Evolutionary conservation across 2,888 invertebrate genomes (phyloP).

Genomic region (Deilephila elpenor): DNA sequence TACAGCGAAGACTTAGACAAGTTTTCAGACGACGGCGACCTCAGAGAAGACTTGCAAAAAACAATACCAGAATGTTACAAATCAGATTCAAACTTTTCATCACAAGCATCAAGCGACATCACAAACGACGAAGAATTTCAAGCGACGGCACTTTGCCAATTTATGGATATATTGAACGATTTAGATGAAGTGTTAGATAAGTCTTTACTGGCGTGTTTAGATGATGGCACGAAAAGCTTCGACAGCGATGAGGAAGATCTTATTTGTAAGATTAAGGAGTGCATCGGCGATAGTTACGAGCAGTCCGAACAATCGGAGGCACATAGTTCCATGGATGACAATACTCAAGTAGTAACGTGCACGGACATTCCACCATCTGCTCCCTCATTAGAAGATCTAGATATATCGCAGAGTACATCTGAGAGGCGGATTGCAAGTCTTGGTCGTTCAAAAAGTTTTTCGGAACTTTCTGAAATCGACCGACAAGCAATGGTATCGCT

Average conservation of each 20-base stretch:
- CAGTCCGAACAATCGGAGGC: conserved; percentile 59
- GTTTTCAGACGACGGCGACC: conserved; percentile 72
- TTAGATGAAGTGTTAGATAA: conserved; percentile 85
- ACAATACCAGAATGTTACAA: conserved; percentile 78
- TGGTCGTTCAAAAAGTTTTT: conserved; percentile 75
- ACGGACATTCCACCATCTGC: conserved; percentile 53
- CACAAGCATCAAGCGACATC: conserved; percentile 71
- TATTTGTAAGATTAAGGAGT: conserved; percentile 76
- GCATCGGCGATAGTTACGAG: conserved; percentile 61
- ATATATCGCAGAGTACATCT: conserved; percentile 51
- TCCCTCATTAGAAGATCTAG: conserved; percentile 54
- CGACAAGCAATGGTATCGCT: conserved; percentile 59
- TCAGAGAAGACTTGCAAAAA: conserved; percentile 76
- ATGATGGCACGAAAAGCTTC: conserved; percentile 66
- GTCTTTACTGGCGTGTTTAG: conserved; percentile 76
- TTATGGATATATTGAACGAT: conserved; percentile 84
- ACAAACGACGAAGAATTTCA: conserved; percentile 80
- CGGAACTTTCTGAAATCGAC: conserved; percentile 64
- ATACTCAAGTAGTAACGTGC: conserved; percentile 70
- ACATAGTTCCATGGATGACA: conserved; percentile 70
- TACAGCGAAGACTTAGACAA: conserved; percentile 65
- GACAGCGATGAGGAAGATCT: conserved; percentile 80
- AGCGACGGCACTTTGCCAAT: conserved; percentile 78
- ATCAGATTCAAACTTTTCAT: conserved; percentile 76
- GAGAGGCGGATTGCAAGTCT: conserved; percentile 56